Base-by-base conservation (phyloP, 2,113 vertebrate genomes). In the Ceyx cyanopectus region DNA sequence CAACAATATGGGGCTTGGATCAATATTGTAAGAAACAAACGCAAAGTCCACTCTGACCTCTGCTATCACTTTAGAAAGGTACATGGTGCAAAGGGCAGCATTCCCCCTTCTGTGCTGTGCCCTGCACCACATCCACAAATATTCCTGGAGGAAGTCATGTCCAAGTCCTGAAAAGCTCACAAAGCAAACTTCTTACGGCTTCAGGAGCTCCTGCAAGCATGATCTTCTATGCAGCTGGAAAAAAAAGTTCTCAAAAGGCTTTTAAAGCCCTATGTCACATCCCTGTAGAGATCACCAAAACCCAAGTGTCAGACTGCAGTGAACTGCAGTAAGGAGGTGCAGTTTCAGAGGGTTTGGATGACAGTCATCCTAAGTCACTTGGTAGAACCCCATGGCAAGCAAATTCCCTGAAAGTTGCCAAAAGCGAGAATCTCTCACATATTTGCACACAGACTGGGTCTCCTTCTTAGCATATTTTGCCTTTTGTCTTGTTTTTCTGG, bases 401-500 rank as follows among this genome's bases (percentile, higher is more conserved):
- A 76, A 76, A 90, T 91, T 91, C 85, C 89, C 32, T 88, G 57
- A 61, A 88, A 87, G 76, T 20, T 74, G 56, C 50, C 65, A 43
- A 48, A 30, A 45, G 45, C 34, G 45, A 86, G 48, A 43, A 81
- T 81, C 53, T 75, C 68, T 94, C 77, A 85, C 63, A 70, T 63
- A 74, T 48, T 91, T 91, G 68, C 67, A 83, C 1, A 0, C 63
- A 85, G 45, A 32, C 51, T 8, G 46, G 83, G 72, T 90, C 79
- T 78, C 85, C 94, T 74, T 87, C 43, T 89, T 82, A 90, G 69
- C 65, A 90, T 68, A 72, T 34, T 93, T 96, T 66, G 93, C 91
- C 74, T 92, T 84, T 91, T 76, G 80, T 91, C 77, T 90, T 81
- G 73, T 78, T 94, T 85, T 95, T 27, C 85, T 94, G 94, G 81